phyloP scores from a whole-genome alignment of 2,888 invertebrate species.

The Teinopalpus imperialis region DNA sequence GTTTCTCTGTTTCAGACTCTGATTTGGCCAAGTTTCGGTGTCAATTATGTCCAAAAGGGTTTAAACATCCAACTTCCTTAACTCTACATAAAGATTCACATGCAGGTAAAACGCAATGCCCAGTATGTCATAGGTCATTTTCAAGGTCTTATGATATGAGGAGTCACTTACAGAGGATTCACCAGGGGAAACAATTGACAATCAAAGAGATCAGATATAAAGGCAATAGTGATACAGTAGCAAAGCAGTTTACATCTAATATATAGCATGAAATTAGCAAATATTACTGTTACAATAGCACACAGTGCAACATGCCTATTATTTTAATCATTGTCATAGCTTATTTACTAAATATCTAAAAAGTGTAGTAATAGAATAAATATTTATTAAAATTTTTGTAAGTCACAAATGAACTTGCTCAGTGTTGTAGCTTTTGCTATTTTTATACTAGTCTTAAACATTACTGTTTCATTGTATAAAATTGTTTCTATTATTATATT shows the following conservation, averaged over 20 bases:
- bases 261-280: constrained; percentile 54
- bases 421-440: constrained; percentile 74
- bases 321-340: constrained; percentile 19
- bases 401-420: constrained; percentile 72
- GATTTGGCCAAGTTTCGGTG: constrained; percentile 83
- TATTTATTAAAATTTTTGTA: constrained; percentile 37
- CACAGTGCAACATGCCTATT: constrained; percentile 48
- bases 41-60: constrained; percentile 83
- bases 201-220: constrained; percentile 77
- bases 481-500: constrained; percentile 49
- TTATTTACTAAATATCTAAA: constrained; percentile 18
- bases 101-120: constrained; percentile 84
- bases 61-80: constrained; percentile 84
- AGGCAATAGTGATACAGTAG: constrained; percentile 59
- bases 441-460: constrained; percentile 77
- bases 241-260: constrained; percentile 69
- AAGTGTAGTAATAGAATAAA: constrained; percentile 33
- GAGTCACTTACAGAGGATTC: constrained; percentile 82
- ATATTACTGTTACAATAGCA: constrained; percentile 43
- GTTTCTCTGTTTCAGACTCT: constrained; percentile 64
- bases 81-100: constrained; percentile 84
- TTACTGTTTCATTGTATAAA: constrained; percentile 60
- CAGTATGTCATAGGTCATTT: constrained; percentile 83
- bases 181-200: constrained; percentile 78
- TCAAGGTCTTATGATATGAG: constrained; percentile 84